Conservation (phyloP, 2,888 invertebrate species). For the Drosophila ustulata region DNA sequence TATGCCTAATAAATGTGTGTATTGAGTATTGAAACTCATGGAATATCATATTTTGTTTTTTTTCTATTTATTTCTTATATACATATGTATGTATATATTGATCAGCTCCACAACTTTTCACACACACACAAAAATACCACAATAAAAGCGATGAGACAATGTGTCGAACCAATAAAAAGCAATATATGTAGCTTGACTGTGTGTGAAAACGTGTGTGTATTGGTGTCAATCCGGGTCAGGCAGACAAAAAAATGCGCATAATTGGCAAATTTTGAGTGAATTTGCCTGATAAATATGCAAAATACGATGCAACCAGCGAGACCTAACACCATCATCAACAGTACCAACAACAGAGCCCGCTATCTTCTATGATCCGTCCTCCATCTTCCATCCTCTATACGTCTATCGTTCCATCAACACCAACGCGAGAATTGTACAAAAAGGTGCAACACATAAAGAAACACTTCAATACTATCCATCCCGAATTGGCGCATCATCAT, state of each 20-base stretch:
- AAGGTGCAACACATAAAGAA: conserved; percentile 1
- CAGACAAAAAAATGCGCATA: conserved; percentile 74
- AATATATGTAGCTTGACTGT: conserved; percentile 21
- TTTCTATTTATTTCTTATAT: too few relatives aligned
- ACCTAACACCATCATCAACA: conserved; percentile 11
- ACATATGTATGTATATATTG: neutral
- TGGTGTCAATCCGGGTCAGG: conserved; percentile 70
- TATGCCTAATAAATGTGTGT: too few relatives aligned
- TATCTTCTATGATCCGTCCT: neutral
- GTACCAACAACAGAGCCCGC: neutral
- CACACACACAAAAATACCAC: conserved; percentile 24
- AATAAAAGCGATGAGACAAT: conserved; percentile 68
- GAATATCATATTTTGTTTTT: too few relatives aligned
- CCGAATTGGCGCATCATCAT: conserved; percentile 21
- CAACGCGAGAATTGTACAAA: conserved; percentile 2
- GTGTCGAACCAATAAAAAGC: conserved; percentile 61
- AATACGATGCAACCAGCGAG: conserved; percentile 39
- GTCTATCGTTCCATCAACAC: neutral
- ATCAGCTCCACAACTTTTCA: conserved; percentile 43
- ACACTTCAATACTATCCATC: conserved; percentile 11
- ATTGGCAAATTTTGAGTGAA: conserved; percentile 77
- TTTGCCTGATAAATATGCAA: conserved; percentile 75
- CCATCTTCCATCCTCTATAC: neutral
- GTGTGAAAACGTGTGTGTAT: conserved; percentile 28
- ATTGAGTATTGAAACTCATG: too few relatives aligned